Base-by-base conservation (phyloP, 2,113 vertebrate species). In the Chinchilla lanigera region DNA sequence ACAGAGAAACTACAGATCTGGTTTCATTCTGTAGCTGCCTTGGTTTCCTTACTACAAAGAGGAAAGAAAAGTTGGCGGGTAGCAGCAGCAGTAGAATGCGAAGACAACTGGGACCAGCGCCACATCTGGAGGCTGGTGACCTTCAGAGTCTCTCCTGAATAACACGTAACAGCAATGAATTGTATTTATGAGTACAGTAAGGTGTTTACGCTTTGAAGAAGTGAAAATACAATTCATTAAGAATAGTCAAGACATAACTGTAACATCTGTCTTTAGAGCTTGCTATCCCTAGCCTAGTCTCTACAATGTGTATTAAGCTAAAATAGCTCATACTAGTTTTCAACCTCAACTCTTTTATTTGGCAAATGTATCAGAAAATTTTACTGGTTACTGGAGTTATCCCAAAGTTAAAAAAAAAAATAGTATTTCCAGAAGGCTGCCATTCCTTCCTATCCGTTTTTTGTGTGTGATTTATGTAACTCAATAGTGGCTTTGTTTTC, bases 291-390 rank as follows among this genome's bases (percentile, higher is more conserved):
- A 90, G 13, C 61, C 61, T 54, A 44, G 54, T 94, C 80, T 95
- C 50, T 47, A 88, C 92, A 95, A 95, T 0, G 5, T 54, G 86
- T 71, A 84, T 71, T 81, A 86, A 91, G 63, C 69, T 95, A 65
- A 96, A 94, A 83, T 47, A 89, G 54, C 84, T 86, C 58, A 78
- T 17, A 61, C 67, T 94, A 89, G 28, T 30, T 97, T 73, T 97
- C 89, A 95, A 69, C 86, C 92, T 96, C 83, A 88, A 82, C 73
- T 93, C 93, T 97, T 96, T 97, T 61, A 95, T 87, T 98, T 98
- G 97, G 96, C 97, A 97, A 91, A 95, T 81, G 75, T 33, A 87
- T 93, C 96, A 98, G 97, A 97, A 98, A 97, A 96, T 97, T 97
- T 93, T 94, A 67, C 54, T 89, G 96, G 94, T 97, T 97, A 93